Evolutionary conservation across 2,113 vertebrate genomes (phyloP).

Genomic region (Isurus oxyrinchus): DNA sequence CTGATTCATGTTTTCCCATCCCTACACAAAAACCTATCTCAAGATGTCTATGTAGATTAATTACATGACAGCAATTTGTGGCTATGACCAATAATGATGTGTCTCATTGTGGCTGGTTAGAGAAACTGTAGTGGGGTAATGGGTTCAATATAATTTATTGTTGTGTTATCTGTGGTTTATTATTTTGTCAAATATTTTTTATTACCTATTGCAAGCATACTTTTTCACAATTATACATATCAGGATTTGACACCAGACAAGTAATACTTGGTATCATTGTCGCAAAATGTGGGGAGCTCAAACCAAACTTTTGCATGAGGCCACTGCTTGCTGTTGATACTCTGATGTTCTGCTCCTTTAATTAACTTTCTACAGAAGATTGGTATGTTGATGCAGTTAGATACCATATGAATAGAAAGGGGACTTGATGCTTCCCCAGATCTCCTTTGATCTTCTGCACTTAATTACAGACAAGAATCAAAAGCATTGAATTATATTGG

Average conservation of each 20-base stretch:
- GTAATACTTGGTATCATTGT: background rate
- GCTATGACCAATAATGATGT: background rate
- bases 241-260: background rate
- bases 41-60: background rate
- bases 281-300: background rate
- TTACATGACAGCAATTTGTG: background rate
- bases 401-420: background rate
- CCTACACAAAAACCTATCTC: background rate
- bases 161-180: background rate
- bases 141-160: background rate
- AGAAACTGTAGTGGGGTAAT: background rate
- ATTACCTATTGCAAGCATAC: background rate
- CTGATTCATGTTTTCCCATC: background rate
- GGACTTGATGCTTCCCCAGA: too few relatives aligned
- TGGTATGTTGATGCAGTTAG: background rate
- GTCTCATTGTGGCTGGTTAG: background rate
- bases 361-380: background rate
- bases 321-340: background rate
- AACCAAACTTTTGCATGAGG: background rate
- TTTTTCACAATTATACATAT: background rate
- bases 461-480: background rate
- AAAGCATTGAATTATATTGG: background rate
- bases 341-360: background rate
- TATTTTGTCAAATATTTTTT: background rate
- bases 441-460: background rate